Base-by-base conservation (phyloP, 2,797 vertebrate species). In the Pangasius larnaudii region DNA sequence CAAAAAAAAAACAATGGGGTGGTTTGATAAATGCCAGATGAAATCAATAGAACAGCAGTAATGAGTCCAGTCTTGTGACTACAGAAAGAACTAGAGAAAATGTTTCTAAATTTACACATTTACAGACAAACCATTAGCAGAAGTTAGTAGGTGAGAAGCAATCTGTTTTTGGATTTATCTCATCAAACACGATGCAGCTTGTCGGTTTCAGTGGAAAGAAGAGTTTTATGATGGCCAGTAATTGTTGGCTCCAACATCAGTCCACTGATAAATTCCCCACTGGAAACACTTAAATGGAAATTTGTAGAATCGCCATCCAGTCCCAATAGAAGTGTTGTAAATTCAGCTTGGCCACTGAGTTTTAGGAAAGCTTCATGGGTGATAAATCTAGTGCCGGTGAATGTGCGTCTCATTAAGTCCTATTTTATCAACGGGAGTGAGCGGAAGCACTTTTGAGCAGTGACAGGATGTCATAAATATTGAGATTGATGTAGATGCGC, bases 401-500 rank as follows among this genome's bases (percentile, higher is more conserved):
- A 74, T 14, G 39, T 9, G 30, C 30, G 7, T 36, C 67, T 71
- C 74, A 85, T 85, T 58, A 79, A 49, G 46, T 81, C 46, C 9
- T 24, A n/a, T 80, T 88, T 78, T 67, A 71, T 67, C 19, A 74
- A 75, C 24, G 33, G 86, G n/a, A 13, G 88, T 56, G 86, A 92
- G 86, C 82, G 82, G 91, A 91, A 89, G 85, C 39, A 84, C 90
- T 84, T 46, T 82, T 30, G 69, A 67, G 39, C 85, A 86, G 91
- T 69, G 89, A 67, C 86, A 86, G 84, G 84, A 56, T 42, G 91
- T 91, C 90, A 91, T 91, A 91, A 92, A 89, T 72, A 91, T 88
- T 84, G 90, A 91, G 90, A 93, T 84, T 90, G 90, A 95, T 92
- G 79, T 89, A 89, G 92, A 88, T 89, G 65, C 92, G 92, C 86